phyloP scores from a whole-genome alignment of 2,888 invertebrate genomes.

The Spisula subtruncata region DNA sequence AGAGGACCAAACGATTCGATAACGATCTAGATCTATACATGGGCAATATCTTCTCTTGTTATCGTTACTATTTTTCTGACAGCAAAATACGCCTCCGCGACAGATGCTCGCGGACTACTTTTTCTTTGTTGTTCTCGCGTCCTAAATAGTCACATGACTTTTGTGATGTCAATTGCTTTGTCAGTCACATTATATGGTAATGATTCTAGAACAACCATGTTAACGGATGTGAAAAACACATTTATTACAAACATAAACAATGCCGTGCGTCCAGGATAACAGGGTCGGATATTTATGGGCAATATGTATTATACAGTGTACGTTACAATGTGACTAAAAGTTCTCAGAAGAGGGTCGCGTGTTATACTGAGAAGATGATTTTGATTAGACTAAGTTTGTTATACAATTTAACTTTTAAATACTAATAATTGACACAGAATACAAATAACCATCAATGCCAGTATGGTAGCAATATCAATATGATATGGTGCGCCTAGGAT shows the following conservation, averaged over 20 bases:
- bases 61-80: neutral
- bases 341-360: neutral
- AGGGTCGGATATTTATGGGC: neutral
- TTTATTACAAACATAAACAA: neutral
- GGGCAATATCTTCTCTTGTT: neutral
- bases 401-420: neutral
- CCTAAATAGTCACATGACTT: conserved; percentile 17
- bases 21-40: neutral
- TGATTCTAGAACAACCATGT: neutral
- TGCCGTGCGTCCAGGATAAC: neutral
- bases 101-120: conserved; percentile 22
- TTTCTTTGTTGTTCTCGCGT: conserved; percentile 14
- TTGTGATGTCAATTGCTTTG: neutral
- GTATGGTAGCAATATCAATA: no score
- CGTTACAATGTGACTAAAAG: neutral
- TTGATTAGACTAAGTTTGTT: neutral
- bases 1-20: neutral
- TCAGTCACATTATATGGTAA: neutral
- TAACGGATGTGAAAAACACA: neutral
- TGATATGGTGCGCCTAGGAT: no score
- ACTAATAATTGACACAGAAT: neutral
- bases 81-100: conserved; percentile 7
- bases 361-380: neutral
- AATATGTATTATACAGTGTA: neutral
- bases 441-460: neutral